Evolutionary conservation across 2,888 invertebrate genomes (phyloP).

Genomic region (Patella depressa): DNA sequence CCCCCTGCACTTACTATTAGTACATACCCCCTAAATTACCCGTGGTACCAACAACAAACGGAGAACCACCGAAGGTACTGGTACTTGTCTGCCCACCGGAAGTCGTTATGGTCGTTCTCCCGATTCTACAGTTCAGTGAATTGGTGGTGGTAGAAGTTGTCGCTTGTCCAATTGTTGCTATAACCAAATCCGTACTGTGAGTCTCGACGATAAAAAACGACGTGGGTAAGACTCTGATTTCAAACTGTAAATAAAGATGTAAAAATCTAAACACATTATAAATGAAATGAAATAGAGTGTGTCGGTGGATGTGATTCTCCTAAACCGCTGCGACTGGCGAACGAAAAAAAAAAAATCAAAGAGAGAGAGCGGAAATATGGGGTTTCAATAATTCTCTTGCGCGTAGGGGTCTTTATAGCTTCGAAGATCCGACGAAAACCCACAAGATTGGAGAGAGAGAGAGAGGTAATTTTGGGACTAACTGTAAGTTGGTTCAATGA

Average conservation of each 20-base stretch:
- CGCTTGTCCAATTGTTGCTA: not conserved
- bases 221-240: not conserved
- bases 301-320: too few species aligned
- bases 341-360: too few species aligned
- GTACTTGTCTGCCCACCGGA: not conserved
- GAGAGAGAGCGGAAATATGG: too few species aligned
- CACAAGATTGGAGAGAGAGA: too few species aligned
- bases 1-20: too few species aligned
- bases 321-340: too few species aligned
- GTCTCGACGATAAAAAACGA: not conserved
- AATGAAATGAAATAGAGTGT: not conserved
- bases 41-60: not conserved
- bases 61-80: not conserved
- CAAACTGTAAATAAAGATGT: not conserved
- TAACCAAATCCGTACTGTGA: not conserved
- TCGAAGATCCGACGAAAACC: too few species aligned
- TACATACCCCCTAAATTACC: too few species aligned
- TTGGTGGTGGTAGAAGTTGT: not conserved
- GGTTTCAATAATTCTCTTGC: too few species aligned
- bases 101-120: not conserved
- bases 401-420: too few species aligned
- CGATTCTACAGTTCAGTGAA: not conserved
- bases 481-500: too few species aligned
- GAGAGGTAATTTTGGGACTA: too few species aligned
- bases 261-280: not conserved